phyloP scores from a whole-genome alignment of 2,888 invertebrate genomes.

The Rhagium mordax region DNA sequence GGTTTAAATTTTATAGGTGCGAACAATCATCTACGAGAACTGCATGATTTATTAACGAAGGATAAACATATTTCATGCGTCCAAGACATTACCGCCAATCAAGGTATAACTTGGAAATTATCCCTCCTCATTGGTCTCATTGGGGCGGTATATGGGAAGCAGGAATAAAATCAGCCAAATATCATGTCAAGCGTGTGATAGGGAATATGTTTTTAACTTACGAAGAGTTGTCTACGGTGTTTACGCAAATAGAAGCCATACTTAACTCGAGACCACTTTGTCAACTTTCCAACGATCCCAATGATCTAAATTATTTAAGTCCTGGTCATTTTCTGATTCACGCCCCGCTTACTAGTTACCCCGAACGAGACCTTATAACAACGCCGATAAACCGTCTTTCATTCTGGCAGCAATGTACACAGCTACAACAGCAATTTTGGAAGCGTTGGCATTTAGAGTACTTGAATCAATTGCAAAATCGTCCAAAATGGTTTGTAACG shows the following conservation, averaged over 20 bases:
- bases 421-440: neutral
- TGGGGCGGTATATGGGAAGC: slow-evolving; percentile 10
- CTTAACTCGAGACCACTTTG: slow-evolving; percentile 25
- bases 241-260: slow-evolving; percentile 27
- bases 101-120: neutral
- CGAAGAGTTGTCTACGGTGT: neutral
- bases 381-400: neutral
- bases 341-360: neutral
- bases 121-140: neutral
- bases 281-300: neutral
- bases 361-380: neutral
- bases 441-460: neutral
- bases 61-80: too few relatives aligned
- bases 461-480: neutral
- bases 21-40: too few relatives aligned
- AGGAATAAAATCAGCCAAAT: neutral
- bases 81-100: too few relatives aligned
- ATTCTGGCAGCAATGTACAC: neutral
- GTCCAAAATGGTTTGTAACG: slow-evolving; percentile 10
- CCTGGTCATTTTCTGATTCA: neutral
- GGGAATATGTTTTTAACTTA: neutral
- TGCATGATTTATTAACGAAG: too few relatives aligned
- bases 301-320: neutral
- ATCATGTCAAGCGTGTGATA: neutral
- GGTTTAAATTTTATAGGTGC: too few relatives aligned